Conservation (phyloP, 2,888 invertebrate species). For the Ochropleura plecta region DNA sequence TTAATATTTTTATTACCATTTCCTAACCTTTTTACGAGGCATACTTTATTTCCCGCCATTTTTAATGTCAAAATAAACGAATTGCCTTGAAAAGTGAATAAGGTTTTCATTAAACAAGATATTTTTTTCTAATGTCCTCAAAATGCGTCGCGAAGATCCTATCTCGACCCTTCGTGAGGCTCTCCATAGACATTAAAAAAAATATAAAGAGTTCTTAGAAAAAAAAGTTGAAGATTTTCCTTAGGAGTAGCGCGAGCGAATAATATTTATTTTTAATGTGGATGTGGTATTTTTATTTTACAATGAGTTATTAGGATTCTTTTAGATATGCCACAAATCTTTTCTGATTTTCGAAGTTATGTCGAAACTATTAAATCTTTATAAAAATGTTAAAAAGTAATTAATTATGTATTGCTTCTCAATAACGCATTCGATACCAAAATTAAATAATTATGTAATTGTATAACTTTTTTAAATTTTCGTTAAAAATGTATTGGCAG, state of each 20-base stretch:
- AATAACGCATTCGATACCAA: no score
- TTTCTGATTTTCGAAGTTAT: background rate
- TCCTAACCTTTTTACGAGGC: slow-evolving; percentile 55
- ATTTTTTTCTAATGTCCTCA: slow-evolving; percentile 69
- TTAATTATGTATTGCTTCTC: background rate
- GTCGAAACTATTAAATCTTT: background rate
- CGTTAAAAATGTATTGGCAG: no score
- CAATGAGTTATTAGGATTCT: background rate
- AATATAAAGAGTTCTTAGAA: slow-evolving; percentile 82
- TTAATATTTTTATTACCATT: slow-evolving; percentile 53
- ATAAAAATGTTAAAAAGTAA: background rate
- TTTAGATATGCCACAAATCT: background rate
- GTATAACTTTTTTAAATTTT: no score
- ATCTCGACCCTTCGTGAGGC: slow-evolving; percentile 79
- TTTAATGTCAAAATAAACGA: slow-evolving; percentile 65
- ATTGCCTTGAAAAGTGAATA: slow-evolving; percentile 58
- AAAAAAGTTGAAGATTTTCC: slow-evolving; percentile 79
- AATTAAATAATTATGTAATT: no score
- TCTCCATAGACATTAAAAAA: slow-evolving; percentile 82
- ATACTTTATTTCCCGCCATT: slow-evolving; percentile 59
- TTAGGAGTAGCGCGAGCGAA: slow-evolving; percentile 30
- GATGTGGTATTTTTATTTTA: slow-evolving; percentile 64
- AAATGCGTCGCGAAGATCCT: slow-evolving; percentile 64
- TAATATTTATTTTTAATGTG: slow-evolving; percentile 24
- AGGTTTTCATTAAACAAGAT: slow-evolving; percentile 66